These are phyloP conservation scores for Lepidothrix coronata DNA, from an alignment of 2,113 vertebrate genomes.

Conservation along the genomic window DNA sequence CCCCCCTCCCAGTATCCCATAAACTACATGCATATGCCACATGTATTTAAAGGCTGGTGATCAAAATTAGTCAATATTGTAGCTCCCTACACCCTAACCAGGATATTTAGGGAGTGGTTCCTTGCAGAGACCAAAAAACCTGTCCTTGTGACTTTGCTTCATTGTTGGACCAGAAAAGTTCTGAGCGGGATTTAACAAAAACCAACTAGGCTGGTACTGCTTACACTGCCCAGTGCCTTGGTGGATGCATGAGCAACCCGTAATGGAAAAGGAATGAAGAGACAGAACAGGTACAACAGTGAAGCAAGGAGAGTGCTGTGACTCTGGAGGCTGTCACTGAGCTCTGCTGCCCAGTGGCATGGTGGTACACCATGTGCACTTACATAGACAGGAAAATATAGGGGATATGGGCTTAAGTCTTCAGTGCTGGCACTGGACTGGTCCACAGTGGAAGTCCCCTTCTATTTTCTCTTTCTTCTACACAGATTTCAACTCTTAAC, in stretches of 20 bases:
- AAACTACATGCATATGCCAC: background rate
- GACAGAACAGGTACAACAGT: background rate
- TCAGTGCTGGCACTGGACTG: background rate
- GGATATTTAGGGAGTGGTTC: background rate
- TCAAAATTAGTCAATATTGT: background rate
- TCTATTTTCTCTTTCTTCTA: background rate
- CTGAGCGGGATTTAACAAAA: background rate
- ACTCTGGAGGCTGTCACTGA: background rate
- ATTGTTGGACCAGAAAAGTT: background rate
- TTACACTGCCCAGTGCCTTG: background rate
- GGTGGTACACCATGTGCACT: accelerated
- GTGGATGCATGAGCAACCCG: background rate
- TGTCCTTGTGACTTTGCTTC: background rate
- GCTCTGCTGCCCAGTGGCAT: accelerated
- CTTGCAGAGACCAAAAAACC: background rate
- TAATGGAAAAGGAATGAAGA: background rate
- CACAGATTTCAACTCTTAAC: background rate
- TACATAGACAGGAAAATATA: background rate
- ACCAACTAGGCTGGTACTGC: background rate
- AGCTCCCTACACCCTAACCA: background rate
- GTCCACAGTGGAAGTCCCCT: background rate
- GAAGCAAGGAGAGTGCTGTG: accelerated
- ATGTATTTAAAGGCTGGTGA: background rate
- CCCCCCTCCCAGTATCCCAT: background rate
- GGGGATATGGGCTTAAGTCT: background rate